Evolutionary conservation across 2,797 vertebrate species (phyloP).

Genomic region (Neopelma chrysocephalum): DNA sequence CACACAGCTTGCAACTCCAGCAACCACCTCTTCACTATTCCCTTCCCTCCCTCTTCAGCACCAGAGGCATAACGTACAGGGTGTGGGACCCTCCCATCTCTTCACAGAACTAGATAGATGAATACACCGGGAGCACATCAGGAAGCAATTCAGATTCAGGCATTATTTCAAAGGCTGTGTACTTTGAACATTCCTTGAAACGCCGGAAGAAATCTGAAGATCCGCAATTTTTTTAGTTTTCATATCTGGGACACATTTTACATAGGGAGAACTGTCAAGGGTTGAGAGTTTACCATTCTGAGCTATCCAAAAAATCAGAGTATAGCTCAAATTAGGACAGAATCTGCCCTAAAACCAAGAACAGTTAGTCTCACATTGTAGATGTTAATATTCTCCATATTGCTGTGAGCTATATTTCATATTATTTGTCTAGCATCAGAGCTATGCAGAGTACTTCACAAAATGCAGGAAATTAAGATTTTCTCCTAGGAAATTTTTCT

Average conservation of each 20-base stretch:
- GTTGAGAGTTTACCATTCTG: background rate
- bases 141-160: slow-evolving; percentile 8
- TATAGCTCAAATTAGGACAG: background rate
- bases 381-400: background rate
- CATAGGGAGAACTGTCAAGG: background rate
- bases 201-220: slow-evolving; percentile 2
- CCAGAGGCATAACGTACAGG: background rate
- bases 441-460: background rate
- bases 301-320: background rate
- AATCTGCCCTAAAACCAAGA: background rate
- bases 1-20: background rate
- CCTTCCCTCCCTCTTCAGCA: background rate
- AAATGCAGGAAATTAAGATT: background rate
- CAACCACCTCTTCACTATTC: background rate
- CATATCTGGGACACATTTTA: background rate
- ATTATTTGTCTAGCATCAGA: background rate
- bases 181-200: slow-evolving; percentile 33
- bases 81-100: background rate
- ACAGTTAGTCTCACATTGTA: background rate
- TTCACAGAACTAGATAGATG: background rate
- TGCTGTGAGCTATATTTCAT: background rate
- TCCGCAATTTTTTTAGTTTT: background rate
- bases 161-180: slow-evolving; percentile 13
- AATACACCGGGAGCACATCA: background rate
- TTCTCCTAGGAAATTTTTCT: background rate